Conservation (phyloP, 1,140 invertebrate species). For the Rhyzopertha dominica region DNA sequence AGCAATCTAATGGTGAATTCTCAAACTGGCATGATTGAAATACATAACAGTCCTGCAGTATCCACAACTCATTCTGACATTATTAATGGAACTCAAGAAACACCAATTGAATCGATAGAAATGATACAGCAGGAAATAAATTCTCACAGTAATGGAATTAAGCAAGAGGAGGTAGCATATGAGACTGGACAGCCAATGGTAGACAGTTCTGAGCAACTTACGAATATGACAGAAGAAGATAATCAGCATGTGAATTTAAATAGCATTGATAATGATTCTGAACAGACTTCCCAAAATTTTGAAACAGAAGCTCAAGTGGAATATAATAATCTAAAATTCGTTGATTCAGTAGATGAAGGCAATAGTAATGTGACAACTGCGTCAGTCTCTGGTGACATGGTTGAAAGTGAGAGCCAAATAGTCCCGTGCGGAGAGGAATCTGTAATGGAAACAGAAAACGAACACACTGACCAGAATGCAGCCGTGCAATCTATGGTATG, state of each 20-base stretch:
- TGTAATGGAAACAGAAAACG: too few relatives aligned
- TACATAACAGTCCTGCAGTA: slow-evolving; percentile 35
- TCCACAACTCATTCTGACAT: not conserved
- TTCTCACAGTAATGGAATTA: not conserved
- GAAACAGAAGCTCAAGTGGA: slow-evolving; percentile 6
- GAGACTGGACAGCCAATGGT: slow-evolving; percentile 7
- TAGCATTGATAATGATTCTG: slow-evolving; percentile 52
- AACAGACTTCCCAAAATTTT: too few relatives aligned
- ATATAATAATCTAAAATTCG: not conserved
- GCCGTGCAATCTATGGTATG: too few relatives aligned
- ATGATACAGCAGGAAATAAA: slow-evolving; percentile 40
- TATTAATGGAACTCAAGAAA: slow-evolving; percentile 14
- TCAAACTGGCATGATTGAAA: slow-evolving; percentile 49
- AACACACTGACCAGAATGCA: too few relatives aligned
- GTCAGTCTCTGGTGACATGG: too few relatives aligned
- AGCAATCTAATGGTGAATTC: slow-evolving; percentile 52
- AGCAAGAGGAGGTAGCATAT: not conserved
- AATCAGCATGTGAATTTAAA: too few relatives aligned
- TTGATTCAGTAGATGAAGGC: not conserved
- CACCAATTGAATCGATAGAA: slow-evolving; percentile 42
- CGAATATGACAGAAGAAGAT: too few relatives aligned
- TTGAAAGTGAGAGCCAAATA: too few relatives aligned
- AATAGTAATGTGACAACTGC: not conserved
- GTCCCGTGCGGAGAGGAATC: too few relatives aligned
- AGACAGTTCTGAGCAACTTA: slow-evolving; percentile 11